A percentile compares a stretch with the other conserved stretches of the same genome.
Evolutionary conservation across 2,888 invertebrate genomes (phyloP).

Genomic region (Drosophila pegasa): DNA sequence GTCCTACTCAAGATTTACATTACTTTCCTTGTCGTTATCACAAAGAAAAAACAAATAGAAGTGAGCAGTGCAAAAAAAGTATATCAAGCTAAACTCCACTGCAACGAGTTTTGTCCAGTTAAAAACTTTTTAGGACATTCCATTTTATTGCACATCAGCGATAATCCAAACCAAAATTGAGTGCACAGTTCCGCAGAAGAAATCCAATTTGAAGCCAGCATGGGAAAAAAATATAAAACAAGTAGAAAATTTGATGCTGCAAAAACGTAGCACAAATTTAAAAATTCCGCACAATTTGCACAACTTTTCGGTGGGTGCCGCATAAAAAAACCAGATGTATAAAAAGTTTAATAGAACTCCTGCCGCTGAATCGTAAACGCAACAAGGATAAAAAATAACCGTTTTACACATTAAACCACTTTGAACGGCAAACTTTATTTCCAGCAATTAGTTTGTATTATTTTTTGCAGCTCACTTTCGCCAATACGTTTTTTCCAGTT

Average conservation of each 20-base stretch:
- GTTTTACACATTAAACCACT: constrained; percentile 46
- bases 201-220: constrained; percentile 47
- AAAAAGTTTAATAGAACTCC: constrained; percentile 57
- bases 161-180: constrained; percentile 77
- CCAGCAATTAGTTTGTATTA: constrained; percentile 73
- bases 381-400: constrained; percentile 16
- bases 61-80: constrained; percentile 10
- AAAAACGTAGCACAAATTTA: constrained; percentile 49
- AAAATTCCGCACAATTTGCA: constrained; percentile 64
- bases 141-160: constrained; percentile 71
- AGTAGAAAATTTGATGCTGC: constrained; percentile 28
- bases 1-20: not conserved
- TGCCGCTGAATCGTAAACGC: constrained; percentile 17
- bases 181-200: constrained; percentile 50
- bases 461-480: constrained; percentile 63
- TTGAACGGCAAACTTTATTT: constrained; percentile 69
- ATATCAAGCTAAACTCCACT: constrained; percentile 18
- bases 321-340: constrained; percentile 32
- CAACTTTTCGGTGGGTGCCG: constrained; percentile 47
- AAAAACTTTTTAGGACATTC: constrained; percentile 59
- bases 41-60: not conserved
- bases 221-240: constrained; percentile 27
- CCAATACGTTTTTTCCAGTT: constrained; percentile 3
- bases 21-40: not conserved
- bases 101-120: constrained; percentile 46